Conservation (phyloP, 2,888 invertebrate species). For the Synanthedon myopaeformis region DNA sequence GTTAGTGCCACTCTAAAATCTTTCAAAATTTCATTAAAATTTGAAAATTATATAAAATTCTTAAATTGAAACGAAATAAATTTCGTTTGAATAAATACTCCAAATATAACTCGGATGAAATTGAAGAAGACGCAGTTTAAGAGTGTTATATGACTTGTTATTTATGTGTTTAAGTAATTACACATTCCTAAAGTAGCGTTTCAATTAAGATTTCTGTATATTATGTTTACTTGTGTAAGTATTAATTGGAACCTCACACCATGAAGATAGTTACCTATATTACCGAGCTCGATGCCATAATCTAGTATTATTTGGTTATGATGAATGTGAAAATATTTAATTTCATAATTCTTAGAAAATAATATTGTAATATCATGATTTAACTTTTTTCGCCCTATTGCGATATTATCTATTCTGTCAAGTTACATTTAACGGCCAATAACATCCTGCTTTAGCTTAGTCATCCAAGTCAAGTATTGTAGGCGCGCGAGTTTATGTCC, state of each 20-base stretch:
- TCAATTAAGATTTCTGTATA: conserved; percentile 38
- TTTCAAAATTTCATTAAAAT: no score
- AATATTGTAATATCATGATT: no score
- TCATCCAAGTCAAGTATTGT: no score
- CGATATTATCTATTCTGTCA: no score
- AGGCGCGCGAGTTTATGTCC: no score
- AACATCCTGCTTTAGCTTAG: no score
- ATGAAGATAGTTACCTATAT: conserved; percentile 53
- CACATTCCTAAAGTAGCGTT: conserved; percentile 46
- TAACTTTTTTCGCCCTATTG: no score
- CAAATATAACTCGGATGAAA: neutral
- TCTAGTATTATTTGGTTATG: conserved; percentile 28
- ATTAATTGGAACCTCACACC: conserved; percentile 26
- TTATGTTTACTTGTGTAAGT: conserved; percentile 33
- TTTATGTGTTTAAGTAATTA: conserved; percentile 14
- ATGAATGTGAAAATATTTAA: conserved; percentile 1
- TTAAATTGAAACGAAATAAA: no score
- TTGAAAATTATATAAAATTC: no score
- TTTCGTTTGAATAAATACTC: no score
- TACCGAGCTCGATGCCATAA: conserved; percentile 60
- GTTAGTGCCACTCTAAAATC: neutral
- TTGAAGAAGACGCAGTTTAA: neutral
- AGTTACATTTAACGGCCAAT: no score
- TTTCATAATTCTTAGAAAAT: no score
- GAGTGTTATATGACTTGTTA: neutral